phyloP scores from a whole-genome alignment of 2,113 vertebrate species.

The Protomyctophum bolini region DNA sequence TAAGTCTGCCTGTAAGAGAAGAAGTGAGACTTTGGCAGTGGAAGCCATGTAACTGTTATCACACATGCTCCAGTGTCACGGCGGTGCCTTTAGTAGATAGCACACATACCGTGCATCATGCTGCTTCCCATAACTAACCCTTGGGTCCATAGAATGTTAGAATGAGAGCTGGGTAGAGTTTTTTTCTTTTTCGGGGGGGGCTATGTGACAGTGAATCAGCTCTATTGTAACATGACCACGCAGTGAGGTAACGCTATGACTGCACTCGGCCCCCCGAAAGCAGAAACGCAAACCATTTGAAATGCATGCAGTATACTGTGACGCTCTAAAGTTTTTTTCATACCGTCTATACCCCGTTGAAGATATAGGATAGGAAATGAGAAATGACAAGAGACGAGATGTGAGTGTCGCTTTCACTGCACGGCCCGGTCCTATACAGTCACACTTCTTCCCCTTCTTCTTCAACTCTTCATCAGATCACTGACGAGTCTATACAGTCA shows the following conservation, averaged over 20 bases:
- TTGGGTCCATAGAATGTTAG: neutral
- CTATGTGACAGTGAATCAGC: slow-evolving; percentile 53
- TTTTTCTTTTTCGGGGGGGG: neutral
- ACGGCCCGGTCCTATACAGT: too few species aligned
- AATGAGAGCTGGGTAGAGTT: neutral
- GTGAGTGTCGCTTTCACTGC: too few species aligned
- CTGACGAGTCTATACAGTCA: slow-evolving; percentile 10
- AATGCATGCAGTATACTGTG: neutral
- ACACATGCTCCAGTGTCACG: neutral
- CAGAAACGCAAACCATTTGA: slow-evolving; percentile 10
- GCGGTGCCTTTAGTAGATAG: neutral
- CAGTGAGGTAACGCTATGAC: slow-evolving; percentile 30
- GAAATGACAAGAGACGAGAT: too few species aligned
- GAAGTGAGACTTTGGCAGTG: neutral
- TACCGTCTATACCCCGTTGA: neutral
- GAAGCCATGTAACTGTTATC: neutral
- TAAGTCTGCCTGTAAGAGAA: neutral
- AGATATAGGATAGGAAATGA: neutral
- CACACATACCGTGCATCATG: slow-evolving; percentile 1
- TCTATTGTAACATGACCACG: slow-evolving; percentile 34
- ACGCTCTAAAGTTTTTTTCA: too few species aligned
- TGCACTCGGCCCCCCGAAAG: neutral
- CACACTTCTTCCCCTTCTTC: slow-evolving; percentile 12
- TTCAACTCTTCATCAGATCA: neutral
- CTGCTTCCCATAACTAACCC: slow-evolving; percentile 5